Base-by-base conservation (phyloP, 2,797 vertebrate species). In the Anisognathus igniventris region DNA sequence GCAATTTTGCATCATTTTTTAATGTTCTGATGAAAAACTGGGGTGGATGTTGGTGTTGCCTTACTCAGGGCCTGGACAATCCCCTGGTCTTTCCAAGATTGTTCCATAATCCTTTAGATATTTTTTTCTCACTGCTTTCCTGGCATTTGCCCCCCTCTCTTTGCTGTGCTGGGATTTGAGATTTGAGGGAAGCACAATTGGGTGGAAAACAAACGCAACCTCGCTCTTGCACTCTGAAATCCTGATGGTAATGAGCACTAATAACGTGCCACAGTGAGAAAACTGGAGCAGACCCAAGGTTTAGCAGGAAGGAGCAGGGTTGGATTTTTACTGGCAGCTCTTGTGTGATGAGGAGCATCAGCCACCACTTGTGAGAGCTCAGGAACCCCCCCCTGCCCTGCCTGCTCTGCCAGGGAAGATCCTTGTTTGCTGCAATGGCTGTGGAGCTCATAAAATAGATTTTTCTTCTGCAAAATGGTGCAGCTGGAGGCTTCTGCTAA, bases 301-400 rank as follows among this genome's bases (percentile, higher is more conserved):
- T 48, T 22, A 33, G 42, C 2, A 0, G 45, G 81, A 75, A 92
- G 67, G 67, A 47, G 6, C 3, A 0, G 5, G 18, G 53, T 19
- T 75, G 47, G 24, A 5, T 40, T 11, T 1, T 84, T 71, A 0
- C 45, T 7, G 74, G 73, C 62, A 81, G 80, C 45, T 50, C 57
- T 31, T 31, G 14, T n/a, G 89, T 58, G 77, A 40, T n/a, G 73
- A 51, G 42, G 62, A 83, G 35, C 68, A 21, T 61, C 54, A 58
- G 17, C 30, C 7, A 2, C 16, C 3, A 1, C 12, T 30, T 19
- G 53, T 37, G 47, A 1, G 10, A 24, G 78, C 8, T 0, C 2
- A 2, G 68, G 73, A 56, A 0, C 16, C 25, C 24, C 54, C 28
- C n/a, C n/a, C 30, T 4, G 47, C 50, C 23, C 64, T 25, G 33